Base-by-base conservation (phyloP, 2,113 vertebrate species). In the Azemiops feae region DNA sequence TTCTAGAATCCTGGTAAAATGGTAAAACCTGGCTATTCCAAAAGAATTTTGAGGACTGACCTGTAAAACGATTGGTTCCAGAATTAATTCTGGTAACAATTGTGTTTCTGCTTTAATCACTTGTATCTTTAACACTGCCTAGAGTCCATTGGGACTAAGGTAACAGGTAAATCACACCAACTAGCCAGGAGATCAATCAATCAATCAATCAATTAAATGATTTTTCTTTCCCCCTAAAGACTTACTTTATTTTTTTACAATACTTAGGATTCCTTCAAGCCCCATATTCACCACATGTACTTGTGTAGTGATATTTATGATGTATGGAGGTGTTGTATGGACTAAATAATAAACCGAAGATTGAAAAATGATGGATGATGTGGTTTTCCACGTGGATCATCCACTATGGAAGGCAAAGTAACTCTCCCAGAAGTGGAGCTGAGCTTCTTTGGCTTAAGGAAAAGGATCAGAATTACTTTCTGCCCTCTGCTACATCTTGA, bases 381-480 rank as follows among this genome's bases (percentile, higher is more conserved):
- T 43, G 34, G 11, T 89, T 58, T 25, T 7, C 43, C 45, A 69
- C 30, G 16, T 23, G 22, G 45, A 20, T 54, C 25, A 47, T 39
- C 30, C 64, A 64, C 43, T 45, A 11, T 85, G 23, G 20, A 85
- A 39, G 52, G 10, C 52, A 11, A 53, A 85, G 55, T 50, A 9
- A 9, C 34, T n/a, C 27, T 7, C 30, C 23, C 43, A 34, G 5
- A 74, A 74, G n/a, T 34, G 12, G 11, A 50, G 54, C 11, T 47
- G 45, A 47, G 34, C 8, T 20, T 23, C 43, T 8, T n/a, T n/a
- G 16, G 39, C 43, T 94, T 93, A 93, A 92, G 20, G 91, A 30
- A 93, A 97, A 95, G 45, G 1, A 94, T 95, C 91, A 94, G 22
- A 22, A 11, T 89, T 91, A 43, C 8, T 92, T 93, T 96, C 93